Conservation (phyloP, 1,140 invertebrate species). For the Nymphalis io region DNA sequence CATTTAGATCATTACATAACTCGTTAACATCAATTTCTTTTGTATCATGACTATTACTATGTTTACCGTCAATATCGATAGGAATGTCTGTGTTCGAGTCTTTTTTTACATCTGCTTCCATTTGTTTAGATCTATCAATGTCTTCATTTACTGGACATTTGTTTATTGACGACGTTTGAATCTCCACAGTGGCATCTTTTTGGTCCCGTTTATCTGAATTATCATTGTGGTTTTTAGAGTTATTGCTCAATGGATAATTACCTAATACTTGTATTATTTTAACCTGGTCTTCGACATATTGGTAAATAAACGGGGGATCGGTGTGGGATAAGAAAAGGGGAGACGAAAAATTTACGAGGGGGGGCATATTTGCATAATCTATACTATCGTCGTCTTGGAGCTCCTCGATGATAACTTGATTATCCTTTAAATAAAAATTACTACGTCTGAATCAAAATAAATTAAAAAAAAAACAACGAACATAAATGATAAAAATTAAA, state of each 20-base stretch:
- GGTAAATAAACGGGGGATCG: conserved; percentile 74
- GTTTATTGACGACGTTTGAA: conserved; percentile 33
- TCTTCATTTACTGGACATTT: conserved; percentile 12
- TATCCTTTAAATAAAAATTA: conserved; percentile 80
- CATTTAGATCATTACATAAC: conserved; percentile 12
- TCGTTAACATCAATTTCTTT: conserved; percentile 23
- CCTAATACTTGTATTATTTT: conserved; percentile 73
- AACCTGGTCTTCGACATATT: conserved; percentile 71
- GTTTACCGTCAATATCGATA: conserved; percentile 23
- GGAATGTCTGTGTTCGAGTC: conserved; percentile 38
- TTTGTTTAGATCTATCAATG: conserved; percentile 14
- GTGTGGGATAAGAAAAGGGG: conserved; percentile 69
- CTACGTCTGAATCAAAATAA: conserved; percentile 69
- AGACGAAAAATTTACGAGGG: conserved; percentile 60
- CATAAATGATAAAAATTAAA: conserved; percentile 36
- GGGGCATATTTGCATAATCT: conserved; percentile 72
- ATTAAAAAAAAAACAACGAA: conserved; percentile 26
- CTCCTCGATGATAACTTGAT: conserved; percentile 79
- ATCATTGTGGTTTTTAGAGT: conserved; percentile 45
- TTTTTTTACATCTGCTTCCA: conserved; percentile 32
- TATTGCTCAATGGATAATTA: conserved; percentile 47
- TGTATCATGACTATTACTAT: conserved; percentile 24
- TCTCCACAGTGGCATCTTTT: conserved; percentile 45
- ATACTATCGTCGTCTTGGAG: conserved; percentile 72
- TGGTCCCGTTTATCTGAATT: conserved; percentile 55